Evolutionary conservation across 2,888 invertebrate species (phyloP).

Genomic region (Cephus sareptanus): DNA sequence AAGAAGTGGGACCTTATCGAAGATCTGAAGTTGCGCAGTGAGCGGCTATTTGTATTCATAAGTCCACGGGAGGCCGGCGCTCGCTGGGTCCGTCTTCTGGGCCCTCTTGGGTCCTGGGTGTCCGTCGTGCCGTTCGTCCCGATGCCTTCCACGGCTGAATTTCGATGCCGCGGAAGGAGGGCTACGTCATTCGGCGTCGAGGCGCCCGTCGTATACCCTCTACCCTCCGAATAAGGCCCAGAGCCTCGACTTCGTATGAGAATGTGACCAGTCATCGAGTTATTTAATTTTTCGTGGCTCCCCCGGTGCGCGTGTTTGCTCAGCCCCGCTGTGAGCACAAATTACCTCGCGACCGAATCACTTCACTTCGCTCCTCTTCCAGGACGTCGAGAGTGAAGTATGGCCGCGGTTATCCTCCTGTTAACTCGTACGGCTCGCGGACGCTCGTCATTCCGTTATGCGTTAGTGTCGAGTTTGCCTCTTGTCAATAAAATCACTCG

Average conservation of each 20-base stretch:
- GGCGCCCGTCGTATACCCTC: slow-evolving; percentile 33
- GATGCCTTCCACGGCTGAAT: slow-evolving; percentile 2
- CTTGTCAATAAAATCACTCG: slow-evolving; percentile 5
- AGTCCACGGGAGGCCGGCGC: slow-evolving; percentile 66
- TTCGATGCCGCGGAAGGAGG: slow-evolving; percentile 21
- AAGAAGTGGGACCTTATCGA: slow-evolving; percentile 52
- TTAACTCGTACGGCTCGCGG: background rate
- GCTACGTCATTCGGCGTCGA: slow-evolving; percentile 45
- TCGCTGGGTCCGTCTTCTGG: slow-evolving; percentile 28
- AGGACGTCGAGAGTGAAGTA: background rate
- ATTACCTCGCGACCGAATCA: slow-evolving; percentile 71
- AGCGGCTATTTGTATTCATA: slow-evolving; percentile 67
- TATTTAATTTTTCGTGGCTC: slow-evolving; percentile 69
- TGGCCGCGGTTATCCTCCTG: background rate
- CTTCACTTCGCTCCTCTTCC: slow-evolving; percentile 40
- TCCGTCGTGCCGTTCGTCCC: slow-evolving; percentile 13
- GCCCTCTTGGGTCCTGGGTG: background rate
- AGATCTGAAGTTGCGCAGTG: slow-evolving; percentile 65
- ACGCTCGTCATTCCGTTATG: background rate
- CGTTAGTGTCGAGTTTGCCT: background rate
- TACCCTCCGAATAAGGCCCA: background rate
- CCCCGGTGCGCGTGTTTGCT: slow-evolving; percentile 70
- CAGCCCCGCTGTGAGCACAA: slow-evolving; percentile 74
- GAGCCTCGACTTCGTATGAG: slow-evolving; percentile 59
- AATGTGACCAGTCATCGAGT: slow-evolving; percentile 73